These are phyloP conservation scores for Mirounga angustirostris DNA, from an alignment of 2,113 vertebrate genomes.

Conservation along the genomic window DNA sequence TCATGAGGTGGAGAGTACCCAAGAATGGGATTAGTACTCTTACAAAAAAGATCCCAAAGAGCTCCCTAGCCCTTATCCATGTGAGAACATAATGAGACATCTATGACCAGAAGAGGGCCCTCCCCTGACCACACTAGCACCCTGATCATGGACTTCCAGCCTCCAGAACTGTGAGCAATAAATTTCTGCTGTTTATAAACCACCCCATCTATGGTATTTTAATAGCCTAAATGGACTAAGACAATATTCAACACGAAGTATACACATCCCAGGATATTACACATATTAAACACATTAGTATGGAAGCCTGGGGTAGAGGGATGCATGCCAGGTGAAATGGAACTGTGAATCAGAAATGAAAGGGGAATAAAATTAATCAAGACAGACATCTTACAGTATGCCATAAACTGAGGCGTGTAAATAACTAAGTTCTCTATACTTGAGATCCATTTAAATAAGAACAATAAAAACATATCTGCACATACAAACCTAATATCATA, in stretches of 20 bases:
- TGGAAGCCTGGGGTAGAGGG: background rate
- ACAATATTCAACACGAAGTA: background rate
- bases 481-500: background rate
- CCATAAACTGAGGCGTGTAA: background rate
- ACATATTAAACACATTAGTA: background rate
- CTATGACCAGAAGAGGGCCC: background rate
- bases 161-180: background rate
- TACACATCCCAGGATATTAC: background rate
- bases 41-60: background rate
- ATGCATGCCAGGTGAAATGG: background rate
- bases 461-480: background rate
- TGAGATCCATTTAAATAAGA: background rate
- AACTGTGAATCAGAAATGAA: background rate
- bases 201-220: background rate
- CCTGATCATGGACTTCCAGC: background rate
- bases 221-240: background rate
- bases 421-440: background rate
- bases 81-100: background rate
- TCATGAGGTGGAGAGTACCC: background rate
- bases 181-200: background rate
- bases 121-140: background rate
- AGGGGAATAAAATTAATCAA: background rate
- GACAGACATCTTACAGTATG: background rate
- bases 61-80: background rate
- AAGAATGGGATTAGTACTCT: background rate